Evolutionary conservation across 35 echinoderm and acorn worm genomes (phyloP).

Genomic region (Ophioderma brevispina): DNA sequence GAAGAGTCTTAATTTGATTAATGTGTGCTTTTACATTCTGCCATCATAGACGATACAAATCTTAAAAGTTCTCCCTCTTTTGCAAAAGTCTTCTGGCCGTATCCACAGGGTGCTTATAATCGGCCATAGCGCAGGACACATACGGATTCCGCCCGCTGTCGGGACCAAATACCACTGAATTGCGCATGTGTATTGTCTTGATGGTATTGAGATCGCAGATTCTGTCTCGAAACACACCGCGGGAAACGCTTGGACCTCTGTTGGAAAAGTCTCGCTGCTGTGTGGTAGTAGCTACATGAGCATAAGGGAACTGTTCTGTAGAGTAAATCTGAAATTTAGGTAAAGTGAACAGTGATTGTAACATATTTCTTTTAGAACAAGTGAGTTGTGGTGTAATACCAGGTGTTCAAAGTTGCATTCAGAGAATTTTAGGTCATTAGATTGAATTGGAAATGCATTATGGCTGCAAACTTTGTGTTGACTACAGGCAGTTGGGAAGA

Average conservation of each 20-base stretch:
- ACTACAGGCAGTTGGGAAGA: too few relatives aligned
- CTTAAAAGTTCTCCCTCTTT: background rate
- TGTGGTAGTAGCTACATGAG: slow-evolving; percentile 20
- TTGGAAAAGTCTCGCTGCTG: slow-evolving; percentile 4
- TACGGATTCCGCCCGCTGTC: background rate
- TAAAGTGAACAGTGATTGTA: too few relatives aligned
- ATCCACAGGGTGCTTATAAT: slow-evolving; percentile 13
- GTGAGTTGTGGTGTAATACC: too few relatives aligned
- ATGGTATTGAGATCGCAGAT: background rate
- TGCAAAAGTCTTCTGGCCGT: slow-evolving; percentile 2
- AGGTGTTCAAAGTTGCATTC: too few relatives aligned
- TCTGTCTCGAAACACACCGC: slow-evolving; percentile 13
- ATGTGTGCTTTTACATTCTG: too few relatives aligned
- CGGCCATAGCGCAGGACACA: slow-evolving; percentile 1
- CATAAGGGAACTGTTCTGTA: slow-evolving; percentile 23
- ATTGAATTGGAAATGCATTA: too few relatives aligned
- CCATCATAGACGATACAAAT: too few relatives aligned
- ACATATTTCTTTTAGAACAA: too few relatives aligned
- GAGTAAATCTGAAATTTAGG: background rate
- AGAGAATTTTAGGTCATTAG: too few relatives aligned
- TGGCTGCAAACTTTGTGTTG: too few relatives aligned
- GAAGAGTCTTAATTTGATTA: too few relatives aligned
- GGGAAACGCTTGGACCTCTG: background rate
- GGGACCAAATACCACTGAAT: slow-evolving; percentile 34
- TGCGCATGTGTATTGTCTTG: slow-evolving; percentile 32